Percentiles rank a stretch among this genome's conserved stretches.
phyloP scores from a whole-genome alignment of 2,113 vertebrate genomes.

The Aphyosemion australe region DNA sequence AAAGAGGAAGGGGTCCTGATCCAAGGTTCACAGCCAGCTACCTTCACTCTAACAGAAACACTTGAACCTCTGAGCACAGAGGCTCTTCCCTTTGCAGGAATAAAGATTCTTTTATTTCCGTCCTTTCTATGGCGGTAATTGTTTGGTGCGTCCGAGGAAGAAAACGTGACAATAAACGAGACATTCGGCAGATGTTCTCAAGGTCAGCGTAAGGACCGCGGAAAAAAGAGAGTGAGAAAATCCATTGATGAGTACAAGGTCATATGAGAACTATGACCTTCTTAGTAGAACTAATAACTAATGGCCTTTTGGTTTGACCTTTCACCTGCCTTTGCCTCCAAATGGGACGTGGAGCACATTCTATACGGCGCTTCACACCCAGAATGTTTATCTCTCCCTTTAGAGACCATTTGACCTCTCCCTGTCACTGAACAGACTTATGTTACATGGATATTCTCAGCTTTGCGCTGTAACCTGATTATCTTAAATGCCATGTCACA shows the following conservation, averaged over 20 bases:
- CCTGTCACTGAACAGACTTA: conserved; percentile 29
- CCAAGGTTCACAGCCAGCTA: conserved; percentile 51
- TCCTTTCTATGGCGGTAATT: conserved; percentile 49
- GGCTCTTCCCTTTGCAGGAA: conserved; percentile 45
- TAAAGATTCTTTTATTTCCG: conserved; percentile 47
- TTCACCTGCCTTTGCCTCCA: conserved; percentile 53
- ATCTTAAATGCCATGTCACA: conserved; percentile 24
- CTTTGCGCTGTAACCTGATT: conserved; percentile 24
- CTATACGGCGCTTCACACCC: conserved; percentile 19
- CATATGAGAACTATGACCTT: conserved; percentile 54
- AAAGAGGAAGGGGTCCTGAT: conserved; percentile 54
- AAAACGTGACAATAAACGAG: conserved; percentile 24
- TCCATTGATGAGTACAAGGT: conserved; percentile 57
- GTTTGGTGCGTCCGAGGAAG: conserved; percentile 44
- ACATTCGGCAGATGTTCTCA: conserved; percentile 57
- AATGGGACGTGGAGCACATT: conserved; percentile 47
- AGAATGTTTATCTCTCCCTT: conserved; percentile 44
- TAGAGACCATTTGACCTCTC: conserved; percentile 43
- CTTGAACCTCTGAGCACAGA: conserved; percentile 34
- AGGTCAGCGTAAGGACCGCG: conserved; percentile 49
- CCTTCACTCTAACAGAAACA: conserved; percentile 30
- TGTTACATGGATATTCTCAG: conserved; percentile 32
- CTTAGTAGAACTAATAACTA: conserved; percentile 69
- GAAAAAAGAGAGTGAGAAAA: conserved; percentile 24
- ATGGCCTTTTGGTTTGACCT: conserved; percentile 65